These are phyloP conservation scores for Hymenochirus boettgeri DNA, from an alignment of 2,113 vertebrate genomes.

Conservation along the genomic window DNA sequence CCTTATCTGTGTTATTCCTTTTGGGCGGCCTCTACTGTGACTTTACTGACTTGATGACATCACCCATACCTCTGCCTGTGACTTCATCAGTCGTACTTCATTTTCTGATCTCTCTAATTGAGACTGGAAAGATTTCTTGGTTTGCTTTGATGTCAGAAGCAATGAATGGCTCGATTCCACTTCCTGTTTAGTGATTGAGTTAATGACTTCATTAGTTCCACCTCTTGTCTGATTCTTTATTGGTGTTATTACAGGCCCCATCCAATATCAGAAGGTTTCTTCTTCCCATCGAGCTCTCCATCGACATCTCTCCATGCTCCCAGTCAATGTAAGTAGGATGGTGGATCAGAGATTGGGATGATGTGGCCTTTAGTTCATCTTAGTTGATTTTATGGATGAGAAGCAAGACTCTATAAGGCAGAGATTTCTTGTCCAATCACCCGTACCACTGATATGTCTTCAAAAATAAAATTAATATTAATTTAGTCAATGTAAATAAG, in stretches of 20 bases:
- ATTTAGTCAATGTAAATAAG: too few species aligned
- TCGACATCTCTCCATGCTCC: slow-evolving; percentile 3
- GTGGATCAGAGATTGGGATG: too few species aligned
- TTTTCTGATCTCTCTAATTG: not conserved
- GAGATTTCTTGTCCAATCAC: slow-evolving; percentile 74
- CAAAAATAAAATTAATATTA: too few species aligned
- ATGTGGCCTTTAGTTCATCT: too few species aligned
- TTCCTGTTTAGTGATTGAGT: not conserved
- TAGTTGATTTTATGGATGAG: slow-evolving; percentile 12
- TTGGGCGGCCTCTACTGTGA: not conserved
- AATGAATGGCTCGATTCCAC: not conserved
- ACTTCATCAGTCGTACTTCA: not conserved
- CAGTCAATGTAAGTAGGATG: slow-evolving; percentile 13
- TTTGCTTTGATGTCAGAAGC: not conserved
- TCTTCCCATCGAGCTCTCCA: too few species aligned
- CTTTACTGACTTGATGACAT: not conserved
- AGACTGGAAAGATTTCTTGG: not conserved
- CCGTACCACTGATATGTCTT: slow-evolving; percentile 76
- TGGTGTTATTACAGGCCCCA: too few species aligned
- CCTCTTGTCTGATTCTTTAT: not conserved
- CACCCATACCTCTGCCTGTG: not conserved
- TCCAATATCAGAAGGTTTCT: too few species aligned
- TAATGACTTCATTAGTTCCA: slow-evolving; percentile 5
- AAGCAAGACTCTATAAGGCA: slow-evolving; percentile 69
- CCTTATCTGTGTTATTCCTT: not conserved